Conservation (phyloP, 2,888 invertebrate genomes). For the Elmis aenea region DNA sequence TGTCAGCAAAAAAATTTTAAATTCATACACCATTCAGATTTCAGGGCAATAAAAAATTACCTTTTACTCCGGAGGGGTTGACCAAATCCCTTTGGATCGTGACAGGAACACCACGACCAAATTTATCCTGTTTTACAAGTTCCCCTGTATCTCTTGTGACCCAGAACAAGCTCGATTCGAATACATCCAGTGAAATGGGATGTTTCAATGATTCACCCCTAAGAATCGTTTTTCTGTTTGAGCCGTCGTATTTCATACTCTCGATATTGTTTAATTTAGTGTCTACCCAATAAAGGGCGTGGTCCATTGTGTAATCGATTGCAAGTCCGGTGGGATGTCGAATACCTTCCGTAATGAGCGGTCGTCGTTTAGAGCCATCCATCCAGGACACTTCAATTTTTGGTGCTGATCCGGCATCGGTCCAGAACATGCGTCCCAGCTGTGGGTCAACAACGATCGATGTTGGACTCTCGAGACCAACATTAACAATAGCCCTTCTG, state of each 20-base stretch:
- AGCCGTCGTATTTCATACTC: slow-evolving; percentile 77
- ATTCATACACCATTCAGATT: too few species aligned
- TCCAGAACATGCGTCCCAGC: slow-evolving; percentile 86
- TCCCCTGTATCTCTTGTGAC: slow-evolving; percentile 86
- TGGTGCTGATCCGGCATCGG: slow-evolving; percentile 84
- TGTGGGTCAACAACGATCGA: slow-evolving; percentile 85
- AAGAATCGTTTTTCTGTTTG: slow-evolving; percentile 65
- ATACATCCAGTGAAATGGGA: slow-evolving; percentile 86
- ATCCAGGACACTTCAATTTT: slow-evolving; percentile 96
- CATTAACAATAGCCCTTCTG: slow-evolving; percentile 70
- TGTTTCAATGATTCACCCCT: slow-evolving; percentile 71
- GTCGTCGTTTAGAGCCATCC: slow-evolving; percentile 86
- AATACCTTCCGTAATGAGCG: slow-evolving; percentile 75
- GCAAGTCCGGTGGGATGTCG: slow-evolving; percentile 85
- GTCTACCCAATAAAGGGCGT: slow-evolving; percentile 93
- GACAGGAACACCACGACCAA: slow-evolving; percentile 88
- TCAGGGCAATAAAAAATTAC: too few species aligned
- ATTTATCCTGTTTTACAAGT: slow-evolving; percentile 88
- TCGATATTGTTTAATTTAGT: slow-evolving; percentile 88
- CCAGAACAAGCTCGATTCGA: slow-evolving; percentile 92
- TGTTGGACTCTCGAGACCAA: slow-evolving; percentile 80
- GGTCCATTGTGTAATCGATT: slow-evolving; percentile 85
- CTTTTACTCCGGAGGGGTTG: slow-evolving; percentile 81
- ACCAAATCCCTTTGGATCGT: slow-evolving; percentile 76
- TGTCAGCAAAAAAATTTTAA: too few species aligned